Conservation (phyloP, 2,888 invertebrate genomes). For the Alloscopus bannaensis region DNA sequence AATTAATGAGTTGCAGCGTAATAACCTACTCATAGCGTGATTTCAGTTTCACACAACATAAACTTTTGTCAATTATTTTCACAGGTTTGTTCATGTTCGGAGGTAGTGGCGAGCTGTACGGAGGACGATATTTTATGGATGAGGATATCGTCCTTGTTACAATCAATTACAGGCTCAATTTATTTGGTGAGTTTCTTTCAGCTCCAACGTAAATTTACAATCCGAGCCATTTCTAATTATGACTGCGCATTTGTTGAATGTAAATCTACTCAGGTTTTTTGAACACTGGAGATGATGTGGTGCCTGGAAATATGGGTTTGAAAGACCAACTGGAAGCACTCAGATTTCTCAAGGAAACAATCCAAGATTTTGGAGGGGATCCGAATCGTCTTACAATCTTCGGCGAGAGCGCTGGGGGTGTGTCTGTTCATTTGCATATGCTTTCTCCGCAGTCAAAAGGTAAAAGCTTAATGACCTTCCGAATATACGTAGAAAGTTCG, state of each 20-base stretch:
- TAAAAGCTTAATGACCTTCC: too few species aligned
- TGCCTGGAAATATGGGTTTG: constrained; percentile 54
- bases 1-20: too few species aligned
- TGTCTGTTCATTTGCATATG: constrained; percentile 12
- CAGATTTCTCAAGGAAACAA: constrained; percentile 26
- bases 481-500: neutral
- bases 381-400: constrained; percentile 16
- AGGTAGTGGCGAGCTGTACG: constrained; percentile 35
- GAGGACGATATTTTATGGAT: constrained; percentile 51
- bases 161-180: constrained; percentile 60
- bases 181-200: constrained; percentile 44
- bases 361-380: constrained; percentile 34
- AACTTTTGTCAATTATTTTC: too few species aligned
- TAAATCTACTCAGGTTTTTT: constrained; percentile 55
- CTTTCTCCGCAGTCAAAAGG: constrained; percentile 43
- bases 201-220: neutral
- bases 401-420: constrained; percentile 35
- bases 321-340: constrained; percentile 45
- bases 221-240: neutral
- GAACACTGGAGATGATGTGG: constrained; percentile 55
- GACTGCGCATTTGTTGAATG: neutral
- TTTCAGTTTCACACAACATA: too few species aligned
- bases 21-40: too few species aligned
- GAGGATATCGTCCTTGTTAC: constrained; percentile 54
- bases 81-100: constrained; percentile 65